phyloP scores from a whole-genome alignment of 2,888 invertebrate species.

The Cetonia aurata region DNA sequence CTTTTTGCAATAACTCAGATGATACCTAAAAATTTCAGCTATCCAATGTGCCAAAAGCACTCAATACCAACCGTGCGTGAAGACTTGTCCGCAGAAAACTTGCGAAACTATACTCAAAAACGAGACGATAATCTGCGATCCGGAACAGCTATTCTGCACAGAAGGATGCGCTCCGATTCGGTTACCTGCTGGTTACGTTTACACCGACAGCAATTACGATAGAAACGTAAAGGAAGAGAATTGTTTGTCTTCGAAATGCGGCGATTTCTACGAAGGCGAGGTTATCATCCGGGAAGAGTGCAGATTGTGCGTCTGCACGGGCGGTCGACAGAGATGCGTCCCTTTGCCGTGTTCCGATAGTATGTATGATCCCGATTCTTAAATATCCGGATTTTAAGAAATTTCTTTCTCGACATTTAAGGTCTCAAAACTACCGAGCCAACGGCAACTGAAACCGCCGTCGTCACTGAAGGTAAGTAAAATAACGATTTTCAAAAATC shows the following conservation, averaged over 20 bases:
- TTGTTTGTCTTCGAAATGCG: not conserved
- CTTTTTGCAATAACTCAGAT: too few relatives aligned
- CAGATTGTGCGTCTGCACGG: slow-evolving; percentile 2
- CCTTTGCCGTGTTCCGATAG: not conserved
- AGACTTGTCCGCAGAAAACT: slow-evolving; percentile 13
- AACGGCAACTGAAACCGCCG: too few relatives aligned
- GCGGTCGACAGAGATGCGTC: not conserved
- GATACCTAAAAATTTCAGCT: too few relatives aligned
- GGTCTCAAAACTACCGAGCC: too few relatives aligned
- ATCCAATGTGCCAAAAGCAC: slow-evolving; percentile 19
- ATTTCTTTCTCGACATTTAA: too few relatives aligned
- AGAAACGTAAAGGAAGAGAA: not conserved
- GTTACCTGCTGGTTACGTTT: not conserved
- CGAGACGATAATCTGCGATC: not conserved
- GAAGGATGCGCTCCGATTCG: slow-evolving; percentile 11
- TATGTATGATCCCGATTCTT: not conserved
- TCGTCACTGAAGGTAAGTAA: too few relatives aligned
- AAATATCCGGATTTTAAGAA: not conserved
- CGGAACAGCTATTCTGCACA: not conserved
- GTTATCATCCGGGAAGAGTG: not conserved
- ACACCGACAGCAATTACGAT: slow-evolving; percentile 5
- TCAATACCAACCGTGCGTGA: not conserved
- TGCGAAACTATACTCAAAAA: slow-evolving; percentile 23
- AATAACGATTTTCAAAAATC: too few relatives aligned
- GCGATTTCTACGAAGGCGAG: not conserved